phyloP scores from a whole-genome alignment of 2,797 vertebrate species.

The Tiaroga cobitis region DNA sequence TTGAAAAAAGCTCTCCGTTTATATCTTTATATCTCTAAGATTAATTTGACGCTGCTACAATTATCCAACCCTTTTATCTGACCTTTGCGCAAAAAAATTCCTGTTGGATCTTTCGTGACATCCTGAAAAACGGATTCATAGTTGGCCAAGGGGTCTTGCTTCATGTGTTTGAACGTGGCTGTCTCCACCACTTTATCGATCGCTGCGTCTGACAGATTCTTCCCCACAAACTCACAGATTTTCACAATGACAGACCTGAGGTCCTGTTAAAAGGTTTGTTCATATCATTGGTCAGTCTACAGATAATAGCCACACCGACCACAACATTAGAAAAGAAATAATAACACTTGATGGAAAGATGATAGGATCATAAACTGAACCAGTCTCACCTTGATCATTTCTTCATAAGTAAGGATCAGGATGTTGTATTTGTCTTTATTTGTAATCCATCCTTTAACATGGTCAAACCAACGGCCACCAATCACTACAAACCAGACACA shows the following conservation, averaged over 20 bases:
- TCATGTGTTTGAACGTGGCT: slow-evolving; percentile 70
- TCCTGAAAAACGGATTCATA: slow-evolving; percentile 58
- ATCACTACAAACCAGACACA: slow-evolving; percentile 53
- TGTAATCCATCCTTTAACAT: slow-evolving; percentile 71
- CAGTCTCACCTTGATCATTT: slow-evolving; percentile 74
- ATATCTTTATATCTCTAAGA: background rate
- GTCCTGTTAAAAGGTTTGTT: slow-evolving; percentile 55
- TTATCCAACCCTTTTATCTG: background rate
- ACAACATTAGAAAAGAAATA: background rate
- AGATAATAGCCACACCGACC: background rate
- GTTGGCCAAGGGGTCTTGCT: slow-evolving; percentile 68
- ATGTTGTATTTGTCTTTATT: slow-evolving; percentile 77
- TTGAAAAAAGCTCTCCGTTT: background rate
- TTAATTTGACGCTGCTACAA: background rate
- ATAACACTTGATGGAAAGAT: background rate
- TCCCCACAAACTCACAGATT: slow-evolving; percentile 73
- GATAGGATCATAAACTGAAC: background rate
- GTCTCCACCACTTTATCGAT: slow-evolving; percentile 69
- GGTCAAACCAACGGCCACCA: slow-evolving; percentile 73
- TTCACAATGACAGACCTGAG: slow-evolving; percentile 69
- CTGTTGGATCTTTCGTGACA: fast-evolving
- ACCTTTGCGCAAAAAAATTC: slow-evolving; percentile 71
- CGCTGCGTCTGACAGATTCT: slow-evolving; percentile 68
- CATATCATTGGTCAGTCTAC: background rate
- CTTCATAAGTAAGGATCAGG: slow-evolving; percentile 75